Evolutionary conservation across 2,113 vertebrate species (phyloP), one percentile per base, ranked within the genome.

Genomic region (Callaeas wilsoni): DNA sequence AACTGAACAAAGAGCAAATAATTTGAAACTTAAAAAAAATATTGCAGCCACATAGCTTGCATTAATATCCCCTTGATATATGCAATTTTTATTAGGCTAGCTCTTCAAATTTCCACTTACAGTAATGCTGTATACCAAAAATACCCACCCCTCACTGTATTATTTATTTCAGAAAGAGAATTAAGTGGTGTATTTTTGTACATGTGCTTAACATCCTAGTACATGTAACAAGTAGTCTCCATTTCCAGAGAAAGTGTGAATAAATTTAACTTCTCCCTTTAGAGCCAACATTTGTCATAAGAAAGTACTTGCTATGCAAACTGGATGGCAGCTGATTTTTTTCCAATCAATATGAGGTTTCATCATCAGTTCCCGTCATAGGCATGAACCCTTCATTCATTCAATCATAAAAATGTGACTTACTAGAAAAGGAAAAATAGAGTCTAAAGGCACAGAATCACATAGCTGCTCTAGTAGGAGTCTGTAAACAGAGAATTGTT

Each of bases 401-500:
- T 96, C 87, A 75, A 84, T 97, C 87, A 90, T 96, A 97, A 97
- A 98, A 97, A 96, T 93, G 95, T 91, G 86, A 92, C 91, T 97
- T 97, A 95, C 93, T 97, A 97, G 64, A 89, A 95, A 94, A 94
- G 84, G 86, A 97, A 98, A 97, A 98, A 95, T 95, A 98, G 97
- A 97, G 93, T 97, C 97, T 97, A 97, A 98, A 98, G 98, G 98
- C 98, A 98, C 97, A 97, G 97, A 97, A 97, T 98, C 95, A 97
- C 97, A 95, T 97, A 97, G 98, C 98, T 98, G 98, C 98, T 98
- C 98, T 98, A 98, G 89, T 94, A 97, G 97, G 98, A 98, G 93
- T 97, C 93, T 98, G 98, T 98, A 98, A 98, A 98, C 98, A 98
- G 96, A 98, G 97, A 97, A 96, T 63, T 67, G 29, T 95, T 92